A percentile compares a stretch with the other conserved stretches of the same genome.
Conservation (phyloP, 2,888 invertebrate genomes). For the Sthenelais limicola region DNA sequence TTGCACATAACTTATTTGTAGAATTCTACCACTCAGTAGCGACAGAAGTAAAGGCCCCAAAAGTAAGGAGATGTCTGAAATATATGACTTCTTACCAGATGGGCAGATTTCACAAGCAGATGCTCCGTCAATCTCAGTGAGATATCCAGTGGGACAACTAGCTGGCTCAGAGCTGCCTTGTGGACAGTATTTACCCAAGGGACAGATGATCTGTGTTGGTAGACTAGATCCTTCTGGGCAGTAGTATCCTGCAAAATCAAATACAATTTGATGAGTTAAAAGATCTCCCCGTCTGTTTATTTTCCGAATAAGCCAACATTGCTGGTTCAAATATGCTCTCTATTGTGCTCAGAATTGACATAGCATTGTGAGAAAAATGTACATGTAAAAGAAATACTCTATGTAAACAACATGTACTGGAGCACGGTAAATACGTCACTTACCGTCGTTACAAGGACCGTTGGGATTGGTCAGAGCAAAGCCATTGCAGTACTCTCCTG, state of each 20-base stretch:
- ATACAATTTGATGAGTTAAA: too few relatives aligned
- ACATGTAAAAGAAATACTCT: constrained; percentile 9
- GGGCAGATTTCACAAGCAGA: constrained; percentile 60
- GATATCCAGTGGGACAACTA: constrained; percentile 63
- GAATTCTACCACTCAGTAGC: too few relatives aligned
- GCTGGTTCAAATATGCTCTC: too few relatives aligned
- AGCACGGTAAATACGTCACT: background rate
- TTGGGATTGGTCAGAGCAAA: constrained; percentile 60
- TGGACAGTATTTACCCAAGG: constrained; percentile 66
- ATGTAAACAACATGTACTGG: background rate
- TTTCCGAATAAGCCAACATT: too few relatives aligned
- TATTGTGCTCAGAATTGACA: too few relatives aligned
- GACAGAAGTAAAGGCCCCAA: too few relatives aligned
- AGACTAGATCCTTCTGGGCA: constrained; percentile 66
- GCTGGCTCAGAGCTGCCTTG: constrained; percentile 59
- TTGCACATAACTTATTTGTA: too few relatives aligned
- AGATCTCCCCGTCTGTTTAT: too few relatives aligned
- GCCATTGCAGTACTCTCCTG: constrained; percentile 66
- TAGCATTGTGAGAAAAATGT: too few relatives aligned
- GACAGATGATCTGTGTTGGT: constrained; percentile 65
- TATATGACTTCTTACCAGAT: constrained; percentile 61
- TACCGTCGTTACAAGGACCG: constrained; percentile 66
- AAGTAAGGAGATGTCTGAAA: too few relatives aligned
- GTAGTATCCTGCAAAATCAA: constrained; percentile 64
- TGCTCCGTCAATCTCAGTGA: constrained; percentile 61